These are phyloP conservation scores for Aromia moschata DNA, from an alignment of 2,888 invertebrate species.

Conservation along the genomic window DNA sequence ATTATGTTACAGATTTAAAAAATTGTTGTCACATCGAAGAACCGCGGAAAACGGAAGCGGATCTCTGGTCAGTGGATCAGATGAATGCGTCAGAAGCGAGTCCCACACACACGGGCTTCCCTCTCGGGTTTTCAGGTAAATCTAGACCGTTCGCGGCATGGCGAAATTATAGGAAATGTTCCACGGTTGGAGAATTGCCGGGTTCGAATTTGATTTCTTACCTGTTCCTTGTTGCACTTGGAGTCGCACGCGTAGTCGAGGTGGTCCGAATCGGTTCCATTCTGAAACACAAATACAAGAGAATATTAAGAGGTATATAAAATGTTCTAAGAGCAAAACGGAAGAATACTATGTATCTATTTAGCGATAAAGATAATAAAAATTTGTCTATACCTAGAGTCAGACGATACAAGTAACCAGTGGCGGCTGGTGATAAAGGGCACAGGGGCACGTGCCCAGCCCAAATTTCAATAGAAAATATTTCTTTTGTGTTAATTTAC, in stretches of 20 bases:
- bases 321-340: too few relatives aligned
- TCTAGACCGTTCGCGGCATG: slow-evolving; percentile 2
- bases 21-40: slow-evolving; percentile 23
- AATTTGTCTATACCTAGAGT: too few relatives aligned
- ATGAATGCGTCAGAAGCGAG: slow-evolving; percentile 40
- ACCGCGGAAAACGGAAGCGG: slow-evolving; percentile 50
- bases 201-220: slow-evolving; percentile 57
- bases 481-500: too few relatives aligned
- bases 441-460: too few relatives aligned
- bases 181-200: slow-evolving; percentile 4
- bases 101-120: slow-evolving; percentile 35
- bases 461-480: too few relatives aligned
- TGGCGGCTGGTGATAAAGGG: too few relatives aligned
- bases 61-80: slow-evolving; percentile 50
- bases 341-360: too few relatives aligned
- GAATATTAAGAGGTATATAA: too few relatives aligned
- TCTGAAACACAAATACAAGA: too few relatives aligned
- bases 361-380: too few relatives aligned
- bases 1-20: neutral
- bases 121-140: slow-evolving; percentile 3
- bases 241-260: slow-evolving; percentile 76
- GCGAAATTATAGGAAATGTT: slow-evolving; percentile 15
- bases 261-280: slow-evolving; percentile 74
- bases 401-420: too few relatives aligned
- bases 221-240: slow-evolving; percentile 78